A percentile compares a stretch with the other conserved stretches of the same genome.
These are phyloP conservation scores for Carduelis carduelis DNA, from an alignment of 2,797 vertebrate genomes.

Conservation along the genomic window DNA sequence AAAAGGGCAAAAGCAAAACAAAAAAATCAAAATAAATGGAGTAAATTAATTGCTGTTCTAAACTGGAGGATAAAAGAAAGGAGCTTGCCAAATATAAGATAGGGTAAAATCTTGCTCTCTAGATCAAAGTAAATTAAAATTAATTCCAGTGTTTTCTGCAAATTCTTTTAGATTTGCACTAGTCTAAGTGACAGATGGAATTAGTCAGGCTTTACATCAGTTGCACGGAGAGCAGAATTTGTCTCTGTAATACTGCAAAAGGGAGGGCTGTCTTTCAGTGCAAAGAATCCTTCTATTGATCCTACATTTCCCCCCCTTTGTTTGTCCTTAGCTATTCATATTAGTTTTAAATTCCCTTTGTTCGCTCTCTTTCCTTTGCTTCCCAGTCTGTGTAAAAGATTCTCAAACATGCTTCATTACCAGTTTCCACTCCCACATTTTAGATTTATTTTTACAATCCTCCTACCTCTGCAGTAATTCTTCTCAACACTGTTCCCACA, in stretches of 20 bases:
- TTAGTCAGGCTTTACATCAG: slow-evolving; percentile 6
- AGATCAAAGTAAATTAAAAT: background rate
- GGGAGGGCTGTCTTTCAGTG: background rate
- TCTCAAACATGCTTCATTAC: background rate
- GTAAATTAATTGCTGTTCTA: background rate
- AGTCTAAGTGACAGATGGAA: background rate
- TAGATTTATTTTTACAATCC: slow-evolving; percentile 6
- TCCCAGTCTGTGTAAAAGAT: background rate
- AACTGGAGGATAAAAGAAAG: background rate
- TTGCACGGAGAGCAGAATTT: background rate
- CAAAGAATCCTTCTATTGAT: background rate
- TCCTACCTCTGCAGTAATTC: background rate
- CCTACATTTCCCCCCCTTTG: accelerated
- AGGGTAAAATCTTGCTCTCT: background rate
- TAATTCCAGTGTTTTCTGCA: background rate
- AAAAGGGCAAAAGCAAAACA: background rate
- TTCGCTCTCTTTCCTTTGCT: background rate
- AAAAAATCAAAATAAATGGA: background rate
- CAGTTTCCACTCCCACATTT: background rate
- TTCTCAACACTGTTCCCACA: background rate
- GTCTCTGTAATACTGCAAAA: background rate
- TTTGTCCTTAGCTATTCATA: background rate
- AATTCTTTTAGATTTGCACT: background rate
- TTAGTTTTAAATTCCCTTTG: background rate
- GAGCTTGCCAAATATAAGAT: background rate